A percentile compares a stretch with the other conserved stretches of the same genome.
phyloP scores from a whole-genome alignment of 2,797 vertebrate species.

The Pseudochirops cupreus region DNA sequence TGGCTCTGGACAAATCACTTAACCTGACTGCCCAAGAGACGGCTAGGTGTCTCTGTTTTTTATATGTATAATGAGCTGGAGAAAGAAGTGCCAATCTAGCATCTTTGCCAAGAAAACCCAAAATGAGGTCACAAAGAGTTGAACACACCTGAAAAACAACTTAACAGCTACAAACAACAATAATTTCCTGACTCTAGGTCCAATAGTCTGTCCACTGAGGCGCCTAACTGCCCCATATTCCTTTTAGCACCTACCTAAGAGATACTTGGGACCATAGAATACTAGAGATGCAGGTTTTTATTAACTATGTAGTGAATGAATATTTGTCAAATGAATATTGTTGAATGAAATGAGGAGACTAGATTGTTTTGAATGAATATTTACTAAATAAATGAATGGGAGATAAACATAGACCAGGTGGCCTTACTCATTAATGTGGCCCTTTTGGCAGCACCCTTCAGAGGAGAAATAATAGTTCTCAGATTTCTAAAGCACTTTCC shows the following conservation, averaged over 20 bases:
- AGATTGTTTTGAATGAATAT: not conserved
- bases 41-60: not conserved
- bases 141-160: no score
- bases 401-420: not conserved
- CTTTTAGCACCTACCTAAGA: not conserved
- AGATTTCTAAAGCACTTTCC: not conserved
- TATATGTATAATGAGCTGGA: not conserved
- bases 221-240: not conserved
- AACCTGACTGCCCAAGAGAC: not conserved
- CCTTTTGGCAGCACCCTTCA: not conserved
- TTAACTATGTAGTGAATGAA: not conserved
- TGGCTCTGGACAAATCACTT: not conserved
- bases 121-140: no score
- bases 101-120: no score
- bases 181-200: not conserved
- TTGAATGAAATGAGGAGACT: not conserved
- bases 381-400: not conserved
- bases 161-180: no score
- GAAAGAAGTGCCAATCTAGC: not conserved
- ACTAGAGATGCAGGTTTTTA: not conserved
- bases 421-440: not conserved
- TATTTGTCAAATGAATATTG: not conserved
- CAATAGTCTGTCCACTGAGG: not conserved
- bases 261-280: not conserved
- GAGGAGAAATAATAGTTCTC: not conserved